Percentiles rank a stretch among this genome's conserved stretches.
These are phyloP conservation scores for Catamblyrhynchus diadema DNA, from an alignment of 2,797 vertebrate genomes.

Conservation along the genomic window DNA sequence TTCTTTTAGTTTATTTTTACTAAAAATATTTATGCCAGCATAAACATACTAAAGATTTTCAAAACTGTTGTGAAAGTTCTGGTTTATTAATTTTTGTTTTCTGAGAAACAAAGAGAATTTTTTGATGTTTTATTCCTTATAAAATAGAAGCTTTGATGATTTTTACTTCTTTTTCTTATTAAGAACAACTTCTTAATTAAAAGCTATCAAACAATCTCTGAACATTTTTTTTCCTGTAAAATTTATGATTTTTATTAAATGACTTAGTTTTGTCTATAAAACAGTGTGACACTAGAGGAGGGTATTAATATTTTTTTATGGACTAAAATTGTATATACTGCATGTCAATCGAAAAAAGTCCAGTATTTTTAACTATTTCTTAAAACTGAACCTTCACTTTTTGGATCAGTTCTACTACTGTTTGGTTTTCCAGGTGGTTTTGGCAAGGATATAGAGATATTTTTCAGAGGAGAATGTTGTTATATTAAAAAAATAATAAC, in stretches of 20 bases:
- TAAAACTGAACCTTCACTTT: neutral
- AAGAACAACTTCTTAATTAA: neutral
- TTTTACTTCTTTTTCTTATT: neutral
- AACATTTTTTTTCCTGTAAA: neutral
- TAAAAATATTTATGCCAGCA: neutral
- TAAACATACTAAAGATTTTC: neutral
- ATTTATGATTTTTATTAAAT: neutral
- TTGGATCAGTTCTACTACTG: neutral
- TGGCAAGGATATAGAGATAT: neutral
- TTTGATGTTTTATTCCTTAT: neutral
- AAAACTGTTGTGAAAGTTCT: neutral
- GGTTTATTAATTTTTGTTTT: neutral
- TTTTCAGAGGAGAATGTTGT: neutral
- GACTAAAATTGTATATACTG: neutral
- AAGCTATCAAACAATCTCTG: neutral
- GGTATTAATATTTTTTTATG: neutral
- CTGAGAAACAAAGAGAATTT: neutral
- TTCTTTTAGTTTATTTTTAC: accelerated
- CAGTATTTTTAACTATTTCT: neutral
- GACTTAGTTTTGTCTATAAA: neutral
- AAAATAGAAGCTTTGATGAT: neutral
- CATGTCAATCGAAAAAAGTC: neutral
- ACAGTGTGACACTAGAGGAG: neutral
- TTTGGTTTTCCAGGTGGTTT: neutral
- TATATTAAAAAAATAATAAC: neutral